Percentiles rank a stretch among this genome's conserved stretches.
These are phyloP conservation scores for Riptortus pedestris DNA, from an alignment of 1,140 invertebrate genomes.

Conservation along the genomic window DNA sequence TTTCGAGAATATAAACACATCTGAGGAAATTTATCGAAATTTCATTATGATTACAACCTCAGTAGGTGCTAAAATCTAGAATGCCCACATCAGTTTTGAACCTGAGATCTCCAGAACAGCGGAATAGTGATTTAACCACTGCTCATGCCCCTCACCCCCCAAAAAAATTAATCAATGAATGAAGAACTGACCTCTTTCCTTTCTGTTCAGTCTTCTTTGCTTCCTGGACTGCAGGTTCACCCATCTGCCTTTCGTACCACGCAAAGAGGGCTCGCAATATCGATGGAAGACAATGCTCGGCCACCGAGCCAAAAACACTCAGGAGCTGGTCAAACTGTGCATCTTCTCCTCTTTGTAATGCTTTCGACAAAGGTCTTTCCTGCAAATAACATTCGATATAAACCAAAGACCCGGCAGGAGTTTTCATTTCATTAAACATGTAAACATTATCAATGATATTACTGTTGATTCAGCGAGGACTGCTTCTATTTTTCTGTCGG, in stretches of 20 bases:
- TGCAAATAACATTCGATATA: constrained; percentile 35
- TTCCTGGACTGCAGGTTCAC: constrained; percentile 45
- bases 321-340: constrained; percentile 89
- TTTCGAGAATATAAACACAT: too few relatives aligned
- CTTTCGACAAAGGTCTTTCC: constrained; percentile 85
- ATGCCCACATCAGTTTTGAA: too few relatives aligned
- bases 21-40: too few relatives aligned
- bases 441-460: too few relatives aligned
- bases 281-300: constrained; percentile 95
- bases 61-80: too few relatives aligned
- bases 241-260: constrained; percentile 89
- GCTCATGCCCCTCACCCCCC: too few relatives aligned
- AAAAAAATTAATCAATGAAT: too few relatives aligned
- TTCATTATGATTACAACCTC: too few relatives aligned
- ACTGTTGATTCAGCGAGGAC: constrained; percentile 83
- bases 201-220: constrained; percentile 51
- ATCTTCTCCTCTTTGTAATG: constrained; percentile 90
- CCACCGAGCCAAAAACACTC: constrained; percentile 80
- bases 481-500: constrained; percentile 88
- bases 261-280: constrained; percentile 84
- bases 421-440: too few relatives aligned
- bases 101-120: too few relatives aligned
- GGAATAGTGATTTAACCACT: too few relatives aligned
- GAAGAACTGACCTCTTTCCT: constrained; percentile 68
- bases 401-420: too few relatives aligned